phyloP scores from a whole-genome alignment of 1,140 invertebrate genomes.

The Philaenus spumarius region DNA sequence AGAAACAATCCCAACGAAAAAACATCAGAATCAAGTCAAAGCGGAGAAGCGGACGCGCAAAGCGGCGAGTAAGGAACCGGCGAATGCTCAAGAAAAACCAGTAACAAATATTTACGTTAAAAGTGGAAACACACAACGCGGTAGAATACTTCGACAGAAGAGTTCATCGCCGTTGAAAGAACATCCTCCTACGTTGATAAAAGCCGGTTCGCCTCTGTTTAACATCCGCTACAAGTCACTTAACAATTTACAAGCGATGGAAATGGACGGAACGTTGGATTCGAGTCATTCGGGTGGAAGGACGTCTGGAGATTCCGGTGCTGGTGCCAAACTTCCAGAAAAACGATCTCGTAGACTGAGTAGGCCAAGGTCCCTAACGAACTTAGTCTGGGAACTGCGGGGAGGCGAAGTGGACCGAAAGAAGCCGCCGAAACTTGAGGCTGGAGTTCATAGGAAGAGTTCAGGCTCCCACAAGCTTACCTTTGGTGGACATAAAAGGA shows the following conservation, averaged over 20 bases:
- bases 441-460: slow-evolving; percentile 22
- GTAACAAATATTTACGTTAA: slow-evolving; percentile 56
- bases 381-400: slow-evolving; percentile 75
- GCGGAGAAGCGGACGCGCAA: slow-evolving; percentile 58
- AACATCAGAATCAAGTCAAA: slow-evolving; percentile 41
- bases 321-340: slow-evolving; percentile 69
- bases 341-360: slow-evolving; percentile 50
- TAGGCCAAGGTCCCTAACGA: slow-evolving; percentile 60
- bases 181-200: slow-evolving; percentile 48
- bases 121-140: slow-evolving; percentile 58
- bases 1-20: slow-evolving; percentile 82
- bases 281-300: slow-evolving; percentile 81
- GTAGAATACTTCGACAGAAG: slow-evolving; percentile 59
- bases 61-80: slow-evolving; percentile 41
- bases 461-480: slow-evolving; percentile 20
- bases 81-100: slow-evolving; percentile 3
- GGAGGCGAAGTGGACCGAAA: slow-evolving; percentile 41
- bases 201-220: slow-evolving; percentile 69
- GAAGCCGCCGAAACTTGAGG: slow-evolving; percentile 24
- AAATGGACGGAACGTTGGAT: slow-evolving; percentile 70
- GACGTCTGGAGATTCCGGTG: slow-evolving; percentile 74
- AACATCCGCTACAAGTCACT: slow-evolving; percentile 77
- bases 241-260: slow-evolving; percentile 70
- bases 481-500: slow-evolving; percentile 19
- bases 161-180: slow-evolving; percentile 66